phyloP scores from a whole-genome alignment of 2,888 invertebrate species.

The Papilio demoleus region DNA sequence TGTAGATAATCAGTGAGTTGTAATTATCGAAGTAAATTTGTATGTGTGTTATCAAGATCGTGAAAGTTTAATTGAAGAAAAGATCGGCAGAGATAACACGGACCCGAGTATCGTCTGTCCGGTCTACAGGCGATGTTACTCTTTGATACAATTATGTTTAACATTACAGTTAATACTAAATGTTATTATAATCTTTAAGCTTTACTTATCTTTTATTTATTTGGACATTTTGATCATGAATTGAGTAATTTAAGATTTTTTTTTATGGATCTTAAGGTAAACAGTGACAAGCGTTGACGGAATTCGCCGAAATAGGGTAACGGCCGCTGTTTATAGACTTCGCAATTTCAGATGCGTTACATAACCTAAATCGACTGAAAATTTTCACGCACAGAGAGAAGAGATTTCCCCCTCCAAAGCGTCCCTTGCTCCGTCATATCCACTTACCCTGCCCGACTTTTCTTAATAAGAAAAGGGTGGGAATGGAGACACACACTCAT shows the following conservation, averaged over 20 bases:
- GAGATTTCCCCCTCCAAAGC: too few relatives aligned
- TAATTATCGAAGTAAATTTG: conserved; percentile 30
- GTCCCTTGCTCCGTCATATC: too few relatives aligned
- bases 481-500: too few relatives aligned
- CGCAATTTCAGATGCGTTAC: too few relatives aligned
- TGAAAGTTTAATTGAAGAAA: conserved; percentile 33
- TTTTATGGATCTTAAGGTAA: too few relatives aligned
- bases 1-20: conserved; percentile 22
- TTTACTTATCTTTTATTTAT: neutral
- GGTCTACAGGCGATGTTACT: neutral
- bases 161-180: neutral
- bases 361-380: too few relatives aligned
- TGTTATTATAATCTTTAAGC: neutral
- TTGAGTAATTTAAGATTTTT: neutral
- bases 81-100: conserved; percentile 21
- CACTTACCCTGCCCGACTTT: too few relatives aligned
- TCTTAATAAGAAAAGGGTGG: too few relatives aligned
- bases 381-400: too few relatives aligned
- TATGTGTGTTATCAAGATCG: conserved; percentile 28
- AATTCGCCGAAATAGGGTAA: too few relatives aligned
- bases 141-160: conserved; percentile 7
- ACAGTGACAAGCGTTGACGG: too few relatives aligned
- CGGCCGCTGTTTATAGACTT: too few relatives aligned
- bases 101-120: conserved; percentile 2
- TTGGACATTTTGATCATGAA: neutral